Evolutionary conservation across 2,113 vertebrate species (phyloP), one percentile per base, ranked within the genome.

Genomic region (Notarius lentiginosus): DNA sequence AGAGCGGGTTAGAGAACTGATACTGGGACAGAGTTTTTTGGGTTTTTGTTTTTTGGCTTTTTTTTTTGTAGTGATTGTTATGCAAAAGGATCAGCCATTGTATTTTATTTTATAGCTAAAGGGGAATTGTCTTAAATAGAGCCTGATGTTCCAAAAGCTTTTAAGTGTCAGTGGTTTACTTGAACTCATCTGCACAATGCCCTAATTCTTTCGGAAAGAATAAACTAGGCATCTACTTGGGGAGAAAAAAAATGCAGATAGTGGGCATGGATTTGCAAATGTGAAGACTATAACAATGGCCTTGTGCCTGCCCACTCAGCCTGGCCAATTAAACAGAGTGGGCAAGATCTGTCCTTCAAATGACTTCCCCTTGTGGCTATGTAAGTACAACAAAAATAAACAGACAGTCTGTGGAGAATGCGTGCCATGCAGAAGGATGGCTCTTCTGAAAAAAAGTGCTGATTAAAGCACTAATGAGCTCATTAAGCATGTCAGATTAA

Each of bases 391-490:
- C 51, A 58, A 75, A 90, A 81, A 82, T 61, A 89, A 89, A 88
- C 88, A 89, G 66, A 63, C 72, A 90, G 82, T 61, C 73, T 53
- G 79, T 83, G 79, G 76, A 60, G 56, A 60, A 63, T 81, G 17
- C 77, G 49, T 53, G 51, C 68, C 55, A 55, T 81, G 72, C 55
- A 30, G n/a, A 76, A 60, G 66, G 63, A 68, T 22, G 20, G 65
- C 56, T 68, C 30, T 76, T 87, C 86, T 89, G 83, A 85, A 90
- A 88, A 34, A 55, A 61, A 87, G 30, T 82, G 79, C 89, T 87
- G 75, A 89, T 88, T 87, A 87, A 83, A 83, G 80, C 88, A 86
- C 66, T 89, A 87, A 89, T 86, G 68, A 90, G 86, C 86, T 90
- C 84, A 83, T 89, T 88, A 89, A 87, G 72, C 60, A 63, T 79